Evolutionary conservation across 2,113 vertebrate genomes (phyloP).

Genomic region (Motacilla tschutschensis): DNA sequence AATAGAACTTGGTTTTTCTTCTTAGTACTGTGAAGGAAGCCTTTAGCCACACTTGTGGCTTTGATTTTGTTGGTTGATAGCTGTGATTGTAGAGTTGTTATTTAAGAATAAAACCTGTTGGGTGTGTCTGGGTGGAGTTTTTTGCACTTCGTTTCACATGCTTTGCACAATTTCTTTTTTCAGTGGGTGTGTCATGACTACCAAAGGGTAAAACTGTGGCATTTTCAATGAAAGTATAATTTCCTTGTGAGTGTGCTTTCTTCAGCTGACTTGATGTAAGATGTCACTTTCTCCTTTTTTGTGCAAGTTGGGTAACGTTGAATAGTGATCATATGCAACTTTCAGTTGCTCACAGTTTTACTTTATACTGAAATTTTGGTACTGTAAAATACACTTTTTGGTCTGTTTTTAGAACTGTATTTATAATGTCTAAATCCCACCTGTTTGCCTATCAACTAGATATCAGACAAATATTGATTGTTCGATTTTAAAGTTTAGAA

Average conservation of each 20-base stretch:
- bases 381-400: conserved; percentile 53
- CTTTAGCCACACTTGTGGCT: conserved; percentile 48
- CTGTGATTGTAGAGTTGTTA: conserved; percentile 55
- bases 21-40: conserved; percentile 63
- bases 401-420: conserved; percentile 49
- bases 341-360: conserved; percentile 34
- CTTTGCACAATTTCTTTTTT: conserved; percentile 67
- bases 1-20: conserved; percentile 39
- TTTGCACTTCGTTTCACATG: conserved; percentile 63
- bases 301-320: background rate
- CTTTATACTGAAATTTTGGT: conserved; percentile 20
- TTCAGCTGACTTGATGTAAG: conserved; percentile 20
- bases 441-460: conserved; percentile 15
- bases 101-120: conserved; percentile 44
- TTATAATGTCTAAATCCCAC: conserved; percentile 30
- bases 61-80: conserved; percentile 56
- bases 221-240: conserved; percentile 24
- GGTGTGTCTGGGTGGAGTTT: conserved; percentile 43
- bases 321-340: conserved; percentile 3
- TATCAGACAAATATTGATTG: conserved; percentile 20
- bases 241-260: conserved; percentile 40
- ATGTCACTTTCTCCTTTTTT: conserved; percentile 10
- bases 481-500: background rate
- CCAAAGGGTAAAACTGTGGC: conserved; percentile 64
- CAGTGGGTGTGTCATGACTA: conserved; percentile 39